Percentiles rank a stretch among this genome's conserved stretches.
phyloP scores from a whole-genome alignment of 2,888 invertebrate species.

The Exocentrus adspersus region DNA sequence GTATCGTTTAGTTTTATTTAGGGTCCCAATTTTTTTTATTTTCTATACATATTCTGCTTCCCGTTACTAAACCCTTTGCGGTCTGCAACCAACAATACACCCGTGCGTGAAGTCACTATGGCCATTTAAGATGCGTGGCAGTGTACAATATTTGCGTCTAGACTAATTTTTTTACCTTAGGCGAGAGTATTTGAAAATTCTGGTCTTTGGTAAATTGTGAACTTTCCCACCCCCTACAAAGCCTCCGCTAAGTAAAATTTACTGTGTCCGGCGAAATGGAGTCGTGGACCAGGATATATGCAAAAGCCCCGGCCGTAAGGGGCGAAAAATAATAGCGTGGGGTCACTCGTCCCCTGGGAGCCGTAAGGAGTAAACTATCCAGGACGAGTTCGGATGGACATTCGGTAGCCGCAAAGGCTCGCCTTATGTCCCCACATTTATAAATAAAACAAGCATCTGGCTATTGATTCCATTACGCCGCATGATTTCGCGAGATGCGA shows the following conservation, averaged over 20 bases:
- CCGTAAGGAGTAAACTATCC: slow-evolving; percentile 61
- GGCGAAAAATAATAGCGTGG: slow-evolving; percentile 64
- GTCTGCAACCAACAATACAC: too few relatives aligned
- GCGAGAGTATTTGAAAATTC: too few relatives aligned
- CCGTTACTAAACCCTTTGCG: too few relatives aligned
- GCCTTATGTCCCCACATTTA: slow-evolving; percentile 56
- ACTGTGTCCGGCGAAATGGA: slow-evolving; percentile 42
- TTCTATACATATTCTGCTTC: too few relatives aligned
- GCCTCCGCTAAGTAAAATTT: slow-evolving; percentile 44
- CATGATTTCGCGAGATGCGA: slow-evolving; percentile 8
- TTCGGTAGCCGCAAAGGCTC: slow-evolving; percentile 55
- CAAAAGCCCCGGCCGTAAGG: slow-evolving; percentile 61
- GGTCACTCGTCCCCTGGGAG: slow-evolving; percentile 61
- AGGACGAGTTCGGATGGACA: slow-evolving; percentile 55
- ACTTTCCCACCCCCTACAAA: too few relatives aligned
- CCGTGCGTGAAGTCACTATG: too few relatives aligned
- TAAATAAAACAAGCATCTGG: slow-evolving; percentile 53
- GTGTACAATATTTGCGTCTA: too few relatives aligned
- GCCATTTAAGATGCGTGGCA: too few relatives aligned
- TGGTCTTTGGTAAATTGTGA: too few relatives aligned
- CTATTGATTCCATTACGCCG: slow-evolving; percentile 17
- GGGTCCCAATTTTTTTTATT: too few relatives aligned
- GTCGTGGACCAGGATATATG: slow-evolving; percentile 61
- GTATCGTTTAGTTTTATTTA: too few relatives aligned
- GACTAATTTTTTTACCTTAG: too few relatives aligned